Evolutionary conservation across 1,140 invertebrate species (phyloP).

Genomic region (Musca domestica): DNA sequence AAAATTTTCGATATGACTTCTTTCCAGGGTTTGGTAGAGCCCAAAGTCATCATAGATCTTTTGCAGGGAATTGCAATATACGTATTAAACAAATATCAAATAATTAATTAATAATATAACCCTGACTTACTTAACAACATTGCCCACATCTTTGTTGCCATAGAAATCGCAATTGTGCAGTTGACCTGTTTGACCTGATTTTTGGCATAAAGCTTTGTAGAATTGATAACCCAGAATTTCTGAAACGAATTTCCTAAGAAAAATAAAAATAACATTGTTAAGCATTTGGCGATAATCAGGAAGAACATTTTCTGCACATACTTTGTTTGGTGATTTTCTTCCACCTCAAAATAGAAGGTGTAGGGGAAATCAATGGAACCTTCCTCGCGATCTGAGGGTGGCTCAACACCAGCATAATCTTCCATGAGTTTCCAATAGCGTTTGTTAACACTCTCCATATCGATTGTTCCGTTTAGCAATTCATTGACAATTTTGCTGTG

Average conservation of each 20-base stretch:
- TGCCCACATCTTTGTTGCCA: conserved; percentile 54
- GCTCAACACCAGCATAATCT: conserved; percentile 62
- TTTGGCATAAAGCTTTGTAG: conserved; percentile 62
- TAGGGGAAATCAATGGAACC: conserved; percentile 62
- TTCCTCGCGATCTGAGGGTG: conserved; percentile 58
- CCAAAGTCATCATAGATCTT: conserved; percentile 59
- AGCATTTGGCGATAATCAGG: background rate
- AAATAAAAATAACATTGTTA: background rate
- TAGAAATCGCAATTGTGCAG: conserved; percentile 64
- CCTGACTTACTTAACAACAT: conserved; percentile 44
- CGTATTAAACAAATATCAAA: background rate
- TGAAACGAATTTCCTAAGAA: conserved; percentile 45
- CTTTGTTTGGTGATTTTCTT: conserved; percentile 46
- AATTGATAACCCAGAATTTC: conserved; percentile 55
- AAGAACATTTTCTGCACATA: conserved; percentile 23
- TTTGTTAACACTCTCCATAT: conserved; percentile 57
- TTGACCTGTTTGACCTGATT: conserved; percentile 56
- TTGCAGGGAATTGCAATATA: too few species aligned
- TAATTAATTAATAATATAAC: background rate
- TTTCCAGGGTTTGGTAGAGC: conserved; percentile 61
- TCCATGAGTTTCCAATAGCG: conserved; percentile 61
- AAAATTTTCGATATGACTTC: conserved; percentile 57
- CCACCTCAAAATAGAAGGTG: conserved; percentile 48
- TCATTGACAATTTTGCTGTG: conserved; percentile 50
- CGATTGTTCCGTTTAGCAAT: conserved; percentile 39